Evolutionary conservation across 2,113 vertebrate species (phyloP).

Genomic region (Hystrix cristata): DNA sequence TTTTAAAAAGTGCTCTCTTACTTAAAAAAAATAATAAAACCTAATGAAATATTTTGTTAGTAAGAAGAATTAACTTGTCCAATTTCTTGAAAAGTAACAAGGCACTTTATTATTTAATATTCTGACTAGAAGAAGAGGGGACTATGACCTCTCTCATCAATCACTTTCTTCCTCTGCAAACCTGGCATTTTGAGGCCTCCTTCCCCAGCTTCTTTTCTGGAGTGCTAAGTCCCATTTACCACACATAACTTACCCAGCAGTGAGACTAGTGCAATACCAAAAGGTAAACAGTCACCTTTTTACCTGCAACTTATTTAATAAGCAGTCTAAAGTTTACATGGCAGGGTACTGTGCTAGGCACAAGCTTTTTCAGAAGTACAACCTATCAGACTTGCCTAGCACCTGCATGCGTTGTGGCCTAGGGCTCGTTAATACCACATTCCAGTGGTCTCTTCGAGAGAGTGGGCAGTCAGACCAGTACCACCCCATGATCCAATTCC

Average conservation of each 20-base stretch:
- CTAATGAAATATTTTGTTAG: background rate
- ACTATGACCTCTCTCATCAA: background rate
- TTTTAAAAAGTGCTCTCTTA: background rate
- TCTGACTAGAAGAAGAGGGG: background rate
- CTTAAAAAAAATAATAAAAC: background rate
- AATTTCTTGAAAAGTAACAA: constrained; percentile 14
- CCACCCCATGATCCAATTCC: background rate
- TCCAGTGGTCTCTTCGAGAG: background rate
- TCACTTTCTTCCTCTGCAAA: background rate
- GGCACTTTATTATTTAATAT: constrained; percentile 8
- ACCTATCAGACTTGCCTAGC: background rate
- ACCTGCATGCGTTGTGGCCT: background rate
- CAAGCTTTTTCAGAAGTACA: background rate
- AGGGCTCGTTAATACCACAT: background rate
- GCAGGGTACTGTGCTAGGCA: background rate
- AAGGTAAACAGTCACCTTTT: background rate
- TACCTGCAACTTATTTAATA: background rate
- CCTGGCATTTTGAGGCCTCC: background rate
- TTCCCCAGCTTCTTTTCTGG: background rate
- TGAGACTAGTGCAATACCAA: background rate
- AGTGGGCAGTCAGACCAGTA: background rate
- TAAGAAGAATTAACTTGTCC: background rate
- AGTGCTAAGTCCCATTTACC: background rate
- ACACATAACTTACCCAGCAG: background rate
- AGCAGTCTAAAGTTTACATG: background rate